Evolutionary conservation across 2,797 vertebrate species (phyloP).

Genomic region (Oreochromis mossambicus): DNA sequence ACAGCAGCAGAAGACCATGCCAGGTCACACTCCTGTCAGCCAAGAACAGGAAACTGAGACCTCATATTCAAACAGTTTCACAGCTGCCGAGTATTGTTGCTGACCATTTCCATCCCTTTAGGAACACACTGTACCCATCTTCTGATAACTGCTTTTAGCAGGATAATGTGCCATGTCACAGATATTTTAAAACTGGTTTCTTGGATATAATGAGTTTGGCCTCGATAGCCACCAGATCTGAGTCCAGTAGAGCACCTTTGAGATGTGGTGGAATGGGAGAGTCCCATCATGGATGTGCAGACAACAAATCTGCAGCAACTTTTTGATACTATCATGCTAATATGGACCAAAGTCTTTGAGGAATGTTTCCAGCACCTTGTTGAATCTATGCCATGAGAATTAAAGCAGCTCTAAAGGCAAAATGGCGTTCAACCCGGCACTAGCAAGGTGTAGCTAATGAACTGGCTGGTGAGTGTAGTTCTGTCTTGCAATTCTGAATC

Average conservation of each 20-base stretch:
- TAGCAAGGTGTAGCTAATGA: background rate
- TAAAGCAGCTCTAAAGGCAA: background rate
- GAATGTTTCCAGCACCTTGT: background rate
- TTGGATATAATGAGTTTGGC: background rate
- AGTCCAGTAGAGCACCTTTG: background rate
- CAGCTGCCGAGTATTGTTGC: background rate
- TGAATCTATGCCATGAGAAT: background rate
- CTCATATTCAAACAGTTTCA: background rate
- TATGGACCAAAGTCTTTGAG: background rate
- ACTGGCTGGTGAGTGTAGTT: background rate
- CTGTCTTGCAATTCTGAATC: background rate
- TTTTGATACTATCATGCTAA: background rate
- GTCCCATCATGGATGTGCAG: background rate
- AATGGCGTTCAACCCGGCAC: background rate
- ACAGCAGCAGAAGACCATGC: background rate
- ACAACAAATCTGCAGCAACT: background rate
- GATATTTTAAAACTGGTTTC: background rate
- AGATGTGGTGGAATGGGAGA: background rate
- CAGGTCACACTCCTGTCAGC: background rate
- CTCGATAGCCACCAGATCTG: background rate
- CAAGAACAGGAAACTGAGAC: background rate
- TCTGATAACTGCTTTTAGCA: background rate
- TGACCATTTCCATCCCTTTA: background rate
- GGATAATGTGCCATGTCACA: background rate
- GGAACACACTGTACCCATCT: background rate